Conservation (phyloP, 2,888 invertebrate genomes). For the Mythimna albipuncta region DNA sequence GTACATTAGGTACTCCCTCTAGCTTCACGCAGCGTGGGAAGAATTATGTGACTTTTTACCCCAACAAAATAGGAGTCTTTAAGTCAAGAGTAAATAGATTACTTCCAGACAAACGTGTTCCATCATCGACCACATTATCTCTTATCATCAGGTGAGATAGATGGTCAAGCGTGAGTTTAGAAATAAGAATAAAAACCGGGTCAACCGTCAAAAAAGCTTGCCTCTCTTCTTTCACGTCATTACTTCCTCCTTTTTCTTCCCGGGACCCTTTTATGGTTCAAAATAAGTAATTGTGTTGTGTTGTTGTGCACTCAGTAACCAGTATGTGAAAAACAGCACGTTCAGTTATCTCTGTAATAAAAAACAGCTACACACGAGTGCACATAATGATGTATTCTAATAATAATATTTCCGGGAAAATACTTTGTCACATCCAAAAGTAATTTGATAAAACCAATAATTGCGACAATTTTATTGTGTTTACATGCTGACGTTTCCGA, state of each 20-base stretch:
- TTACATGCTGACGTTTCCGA: not conserved
- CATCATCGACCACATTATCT: too few relatives aligned
- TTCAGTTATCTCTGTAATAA: constrained; percentile 20
- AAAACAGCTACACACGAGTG: not conserved
- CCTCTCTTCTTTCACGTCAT: not conserved
- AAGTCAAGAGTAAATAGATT: too few relatives aligned
- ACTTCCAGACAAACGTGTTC: too few relatives aligned
- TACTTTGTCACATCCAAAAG: not conserved
- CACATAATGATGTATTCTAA: constrained; percentile 13
- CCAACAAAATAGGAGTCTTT: too few relatives aligned
- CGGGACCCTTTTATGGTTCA: too few relatives aligned
- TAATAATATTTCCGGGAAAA: constrained; percentile 18
- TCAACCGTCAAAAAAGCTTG: too few relatives aligned
- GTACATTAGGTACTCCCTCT: too few relatives aligned
- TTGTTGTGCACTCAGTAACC: not conserved
- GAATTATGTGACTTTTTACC: too few relatives aligned
- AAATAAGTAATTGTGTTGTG: not conserved
- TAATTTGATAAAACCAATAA: constrained; percentile 19
- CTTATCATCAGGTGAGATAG: too few relatives aligned
- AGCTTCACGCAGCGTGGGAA: too few relatives aligned
- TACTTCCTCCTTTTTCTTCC: not conserved
- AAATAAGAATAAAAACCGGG: too few relatives aligned
- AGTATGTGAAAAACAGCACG: not conserved
- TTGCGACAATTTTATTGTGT: constrained; percentile 2
- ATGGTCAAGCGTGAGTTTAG: too few relatives aligned